Evolutionary conservation across 2,888 invertebrate genomes (phyloP), one percentile per base, ranked within the genome.

Genomic region (Anodontia alba): DNA sequence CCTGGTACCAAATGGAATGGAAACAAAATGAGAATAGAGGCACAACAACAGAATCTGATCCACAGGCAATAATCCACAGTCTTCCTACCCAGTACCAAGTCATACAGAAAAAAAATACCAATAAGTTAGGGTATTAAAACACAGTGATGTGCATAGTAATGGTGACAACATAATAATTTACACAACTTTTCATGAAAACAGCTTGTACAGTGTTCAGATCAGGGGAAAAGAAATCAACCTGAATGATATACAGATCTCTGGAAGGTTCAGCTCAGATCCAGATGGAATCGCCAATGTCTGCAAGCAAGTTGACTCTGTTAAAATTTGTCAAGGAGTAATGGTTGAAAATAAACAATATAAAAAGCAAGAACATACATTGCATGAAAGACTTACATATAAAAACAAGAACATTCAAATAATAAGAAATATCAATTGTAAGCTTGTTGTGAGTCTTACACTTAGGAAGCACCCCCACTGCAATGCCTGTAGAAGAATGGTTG

Each of bases 281-380:
- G 54, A 54, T 2, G 54, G 54, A 54, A 3, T 54, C 17, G 26
- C 26, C 23, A 54, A 26, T 54, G 54, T 54, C 5, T 26, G 23
- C 15, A 23, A 7, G 5, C 54, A 54, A 26, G 15, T 54, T 54
- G 54, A 54, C 3, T 54, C 54, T 12, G 23, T 54, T 54, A 23
- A 26, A 26, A 26, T 54, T 8, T 54, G 54, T 54, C 23, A 54
- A 26, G 54, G 54, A 3, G 26, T 54, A 23, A 3, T 8, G 23
- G 54, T 54, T n/a, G 26, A 26, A n/a, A 54, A 54, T 3, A 54
- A 26, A 23, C 54, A 54, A 54, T 26, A 54, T 3, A 54, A 26
- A 54, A 54, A 54, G 15, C 54, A 54, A 26, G 54, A 54, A 54
- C 54, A 54, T 49, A 49, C 20, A 49, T 49, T 49, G 20, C 49